A percentile compares a stretch with the other conserved stretches of the same genome.
phyloP scores from a whole-genome alignment of 2,888 invertebrate genomes.

The Ochlodes sylvanus region DNA sequence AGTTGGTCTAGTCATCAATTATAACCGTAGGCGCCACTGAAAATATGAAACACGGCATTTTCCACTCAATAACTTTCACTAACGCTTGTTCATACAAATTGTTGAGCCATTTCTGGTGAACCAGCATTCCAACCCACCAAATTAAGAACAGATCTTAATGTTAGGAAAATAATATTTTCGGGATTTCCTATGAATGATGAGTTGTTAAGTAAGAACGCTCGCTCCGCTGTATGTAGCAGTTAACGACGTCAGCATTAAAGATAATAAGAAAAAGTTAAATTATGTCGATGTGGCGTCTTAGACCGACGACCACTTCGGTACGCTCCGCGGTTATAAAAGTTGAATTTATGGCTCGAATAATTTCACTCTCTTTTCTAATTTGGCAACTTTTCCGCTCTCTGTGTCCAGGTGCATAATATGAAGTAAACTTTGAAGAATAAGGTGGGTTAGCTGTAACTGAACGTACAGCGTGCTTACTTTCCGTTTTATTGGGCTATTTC shows the following conservation, averaged over 20 bases:
- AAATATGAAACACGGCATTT: slow-evolving; percentile 51
- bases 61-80: slow-evolving; percentile 51
- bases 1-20: background rate
- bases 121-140: slow-evolving; percentile 14
- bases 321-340: slow-evolving; percentile 75
- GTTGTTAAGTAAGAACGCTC: slow-evolving; percentile 55
- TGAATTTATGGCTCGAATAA: slow-evolving; percentile 81
- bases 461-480: slow-evolving; percentile 56
- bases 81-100: slow-evolving; percentile 10
- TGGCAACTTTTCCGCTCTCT: slow-evolving; percentile 63
- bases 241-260: slow-evolving; percentile 80
- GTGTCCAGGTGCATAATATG: slow-evolving; percentile 78
- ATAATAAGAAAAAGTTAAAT: slow-evolving; percentile 85
- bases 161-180: slow-evolving; percentile 17
- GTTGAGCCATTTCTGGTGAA: slow-evolving; percentile 10
- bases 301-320: slow-evolving; percentile 52
- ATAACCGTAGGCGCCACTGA: slow-evolving; percentile 46
- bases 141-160: slow-evolving; percentile 20
- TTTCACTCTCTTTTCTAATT: slow-evolving; percentile 76
- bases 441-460: slow-evolving; percentile 58
- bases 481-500: slow-evolving; percentile 65
- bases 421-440: slow-evolving; percentile 69
- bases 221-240: slow-evolving; percentile 71
- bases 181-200: slow-evolving; percentile 33
- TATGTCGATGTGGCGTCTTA: slow-evolving; percentile 78